Evolutionary conservation across 2,888 invertebrate species (phyloP), one percentile per base, ranked within the genome.

Genomic region (Criorhina ranunculi): DNA sequence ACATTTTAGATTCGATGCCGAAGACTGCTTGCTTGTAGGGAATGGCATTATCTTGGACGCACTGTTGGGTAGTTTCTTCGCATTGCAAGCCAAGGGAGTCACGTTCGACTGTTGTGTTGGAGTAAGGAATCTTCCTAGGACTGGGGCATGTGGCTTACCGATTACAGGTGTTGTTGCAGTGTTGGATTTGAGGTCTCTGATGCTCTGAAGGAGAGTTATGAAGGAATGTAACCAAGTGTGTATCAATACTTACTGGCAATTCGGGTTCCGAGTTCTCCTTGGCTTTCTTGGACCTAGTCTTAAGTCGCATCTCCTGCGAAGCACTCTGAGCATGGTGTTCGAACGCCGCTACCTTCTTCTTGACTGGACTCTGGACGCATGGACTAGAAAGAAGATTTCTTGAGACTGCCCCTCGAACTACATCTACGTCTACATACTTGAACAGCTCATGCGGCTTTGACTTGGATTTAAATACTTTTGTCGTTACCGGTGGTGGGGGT

Each of bases 331-430:
- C 91, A 2, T 89, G 90, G 86, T 92, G 92, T 87, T 94, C 94
- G 86, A 94, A 94, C 0, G 94, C 94, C 87, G 94, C 93, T 0
- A 94, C 94, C 42, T 93, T 93, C 88, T 93, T 93, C 88, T 94
- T 94, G 4, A 94, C 93, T 0, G 94, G 93, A 86, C 94, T 94
- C 79, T 93, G 93, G 5, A 93, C 92, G 78, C 93, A 94, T 1
- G 94, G 94, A 90, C 94, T 94, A 83, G 92, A 93, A 12, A 92
- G n/a, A n/a, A 29, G 0, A 37, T 15, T 19, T 9, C n/a, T 9
- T 15, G 11, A 15, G 6, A 31, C 7, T 7, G 33, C 35, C 15
- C n/a, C 7, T 37, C n/a, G 6, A 3, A 19, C 5, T 33, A 12
- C 8, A 66, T 33, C 2, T 35, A 35, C 3, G 0, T 7, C 6